Percentiles rank a stretch among this genome's conserved stretches.
Conservation (phyloP, 2,797 vertebrate species). For the Pangasius sanitwongsei region DNA sequence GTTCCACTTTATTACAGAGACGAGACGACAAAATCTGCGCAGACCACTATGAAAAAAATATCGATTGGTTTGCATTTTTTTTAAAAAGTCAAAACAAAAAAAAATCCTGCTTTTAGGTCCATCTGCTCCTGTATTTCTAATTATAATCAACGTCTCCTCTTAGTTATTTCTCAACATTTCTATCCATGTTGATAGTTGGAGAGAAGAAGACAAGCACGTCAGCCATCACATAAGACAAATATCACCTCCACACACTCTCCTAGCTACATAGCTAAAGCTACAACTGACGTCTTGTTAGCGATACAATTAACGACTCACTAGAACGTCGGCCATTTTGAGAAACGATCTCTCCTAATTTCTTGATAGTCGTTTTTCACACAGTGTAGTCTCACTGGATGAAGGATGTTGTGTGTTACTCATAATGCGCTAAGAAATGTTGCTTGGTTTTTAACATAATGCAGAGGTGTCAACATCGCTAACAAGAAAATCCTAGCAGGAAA, state of each 20-base stretch:
- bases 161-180: neutral
- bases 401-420: neutral
- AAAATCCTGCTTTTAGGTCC: slow-evolving; percentile 36
- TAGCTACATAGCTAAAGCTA: neutral
- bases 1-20: slow-evolving; percentile 75
- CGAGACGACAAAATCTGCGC: slow-evolving; percentile 47
- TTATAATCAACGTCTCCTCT: neutral
- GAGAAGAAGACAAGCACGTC: neutral
- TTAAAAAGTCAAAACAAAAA: neutral
- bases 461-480: neutral
- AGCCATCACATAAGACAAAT: neutral
- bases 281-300: neutral
- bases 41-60: slow-evolving; percentile 25
- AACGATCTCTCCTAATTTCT: neutral
- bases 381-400: slow-evolving; percentile 2
- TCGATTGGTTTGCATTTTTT: slow-evolving; percentile 30
- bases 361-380: neutral
- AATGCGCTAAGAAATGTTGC: neutral
- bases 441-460: neutral
- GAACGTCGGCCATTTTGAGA: neutral
- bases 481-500: neutral
- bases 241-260: neutral
- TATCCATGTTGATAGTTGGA: neutral
- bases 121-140: neutral
- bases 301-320: neutral